Base-by-base conservation (phyloP, 2,888 invertebrate genomes). In the Cosmorhoe ocellata region DNA sequence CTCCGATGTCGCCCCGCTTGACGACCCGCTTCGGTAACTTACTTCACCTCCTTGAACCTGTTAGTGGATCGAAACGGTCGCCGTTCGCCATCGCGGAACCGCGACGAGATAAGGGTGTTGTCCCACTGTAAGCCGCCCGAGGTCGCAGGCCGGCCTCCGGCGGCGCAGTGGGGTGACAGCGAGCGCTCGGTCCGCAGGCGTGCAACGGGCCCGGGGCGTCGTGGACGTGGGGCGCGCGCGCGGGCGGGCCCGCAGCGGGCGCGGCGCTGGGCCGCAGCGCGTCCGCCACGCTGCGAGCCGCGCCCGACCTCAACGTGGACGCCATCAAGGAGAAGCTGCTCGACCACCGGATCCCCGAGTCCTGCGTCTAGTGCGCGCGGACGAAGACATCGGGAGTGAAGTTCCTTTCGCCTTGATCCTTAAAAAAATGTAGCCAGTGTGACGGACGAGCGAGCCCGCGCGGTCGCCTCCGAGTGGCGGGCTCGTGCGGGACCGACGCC, bases 301-400 rank as follows among this genome's bases (percentile, higher is more conserved):
- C 85, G 38, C 74, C 81, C 37, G 84, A 84, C 69, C 93, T 95
- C 71, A 96, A 96, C 86, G 96, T 96, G 48, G 93, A 95, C 81
- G 96, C 96, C 72, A 96, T 96, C 84, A 96, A 96, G 82, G 95
- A 96, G 84, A 93, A 96, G 75, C 92, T 96, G 58, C 95, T 96
- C 92, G 95, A 96, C 72, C 95, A 95, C 79, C 93, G 96, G 76
- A 93, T 96, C 76, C 96, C 96, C 34, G 96, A 96, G 86, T 96
- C 96, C 79, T 96, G 96, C 89, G 96, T 96, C 72, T 96, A 95
- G 93, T 28, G 32, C 11, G 36, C 18, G 2, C 18, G 3, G 18
- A n/a, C n/a, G n/a, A n/a, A n/a, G n/a, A n/a, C n/a, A n/a, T n/a
- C n/a, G n/a, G n/a, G n/a, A n/a, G n/a, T n/a, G n/a, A n/a, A n/a